A percentile compares a stretch with the other conserved stretches of the same genome.
Conservation (phyloP, 2,113 vertebrate genomes). For the Corydoras sp. region DNA sequence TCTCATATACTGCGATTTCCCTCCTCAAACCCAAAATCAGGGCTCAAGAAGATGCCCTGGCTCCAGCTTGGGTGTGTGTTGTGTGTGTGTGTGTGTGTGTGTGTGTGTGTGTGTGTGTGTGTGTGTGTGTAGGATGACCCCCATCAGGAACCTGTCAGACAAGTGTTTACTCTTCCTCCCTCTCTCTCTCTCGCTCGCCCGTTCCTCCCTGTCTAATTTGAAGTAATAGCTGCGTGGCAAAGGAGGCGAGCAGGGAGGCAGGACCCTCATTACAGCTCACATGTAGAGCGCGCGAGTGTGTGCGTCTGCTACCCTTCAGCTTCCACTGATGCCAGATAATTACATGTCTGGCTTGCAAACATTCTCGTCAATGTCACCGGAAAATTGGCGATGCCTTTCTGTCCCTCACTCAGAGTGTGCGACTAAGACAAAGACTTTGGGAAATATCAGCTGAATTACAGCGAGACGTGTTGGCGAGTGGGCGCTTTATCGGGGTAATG, state of each 20-base stretch:
- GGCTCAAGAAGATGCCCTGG: conserved; percentile 34
- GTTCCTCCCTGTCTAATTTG: conserved; percentile 44
- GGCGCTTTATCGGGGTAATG: too few relatives aligned
- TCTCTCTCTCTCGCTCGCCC: conserved; percentile 19
- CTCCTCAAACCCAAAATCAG: conserved; percentile 29
- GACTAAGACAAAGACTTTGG: neutral
- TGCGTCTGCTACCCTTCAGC: conserved; percentile 25
- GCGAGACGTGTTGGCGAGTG: too few relatives aligned
- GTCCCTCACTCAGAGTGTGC: conserved; percentile 2
- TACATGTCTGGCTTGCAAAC: conserved; percentile 47
- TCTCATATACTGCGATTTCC: conserved; percentile 30
- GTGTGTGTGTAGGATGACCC: conserved; percentile 26
- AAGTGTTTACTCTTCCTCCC: conserved; percentile 38
- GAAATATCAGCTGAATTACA: neutral
- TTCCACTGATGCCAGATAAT: conserved; percentile 47
- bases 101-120: too few relatives aligned
- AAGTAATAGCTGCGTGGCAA: conserved; percentile 46
- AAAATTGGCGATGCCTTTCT: conserved; percentile 33
- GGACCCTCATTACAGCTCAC: conserved; percentile 39
- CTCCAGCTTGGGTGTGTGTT: conserved; percentile 13
- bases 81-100: too few relatives aligned
- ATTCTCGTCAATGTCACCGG: conserved; percentile 36
- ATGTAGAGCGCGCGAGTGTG: neutral
- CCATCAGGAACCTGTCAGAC: conserved; percentile 41
- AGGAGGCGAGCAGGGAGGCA: conserved; percentile 28